Conservation (phyloP, 2,888 invertebrate genomes). For the Acutogordius australiensis region DNA sequence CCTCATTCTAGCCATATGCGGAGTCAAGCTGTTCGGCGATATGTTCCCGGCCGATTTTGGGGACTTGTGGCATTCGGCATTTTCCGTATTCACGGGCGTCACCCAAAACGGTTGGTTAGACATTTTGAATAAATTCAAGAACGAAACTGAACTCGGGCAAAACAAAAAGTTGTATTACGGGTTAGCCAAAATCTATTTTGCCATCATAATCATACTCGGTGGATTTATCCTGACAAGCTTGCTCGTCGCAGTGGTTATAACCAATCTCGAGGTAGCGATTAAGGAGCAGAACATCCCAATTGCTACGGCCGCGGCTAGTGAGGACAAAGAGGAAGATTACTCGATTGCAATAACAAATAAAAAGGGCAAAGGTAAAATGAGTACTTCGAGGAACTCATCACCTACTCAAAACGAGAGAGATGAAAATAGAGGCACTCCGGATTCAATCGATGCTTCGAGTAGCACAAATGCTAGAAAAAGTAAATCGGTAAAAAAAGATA, state of each 20-base stretch:
- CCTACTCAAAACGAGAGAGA: neutral
- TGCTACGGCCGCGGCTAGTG: neutral
- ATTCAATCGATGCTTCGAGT: neutral
- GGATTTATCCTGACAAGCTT: conserved; percentile 4
- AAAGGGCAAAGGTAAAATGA: too few relatives aligned
- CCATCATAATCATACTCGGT: neutral
- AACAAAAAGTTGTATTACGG: neutral
- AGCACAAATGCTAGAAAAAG: neutral
- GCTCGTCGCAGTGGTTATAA: neutral
- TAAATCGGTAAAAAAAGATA: too few relatives aligned
- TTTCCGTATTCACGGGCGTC: conserved; percentile 6
- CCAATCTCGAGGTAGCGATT: neutral
- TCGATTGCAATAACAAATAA: too few relatives aligned
- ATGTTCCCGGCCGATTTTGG: neutral
- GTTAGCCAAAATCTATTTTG: neutral
- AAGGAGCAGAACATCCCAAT: neutral
- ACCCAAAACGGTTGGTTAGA: conserved; percentile 6
- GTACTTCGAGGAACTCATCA: neutral
- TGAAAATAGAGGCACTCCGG: neutral
- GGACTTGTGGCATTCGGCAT: neutral
- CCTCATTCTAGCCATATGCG: neutral
- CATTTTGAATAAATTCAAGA: neutral
- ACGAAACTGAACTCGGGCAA: neutral
- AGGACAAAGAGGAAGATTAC: neutral
- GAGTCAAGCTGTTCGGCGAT: neutral